Conservation (phyloP, 1,140 invertebrate species). For the Bombus superbus region DNA sequence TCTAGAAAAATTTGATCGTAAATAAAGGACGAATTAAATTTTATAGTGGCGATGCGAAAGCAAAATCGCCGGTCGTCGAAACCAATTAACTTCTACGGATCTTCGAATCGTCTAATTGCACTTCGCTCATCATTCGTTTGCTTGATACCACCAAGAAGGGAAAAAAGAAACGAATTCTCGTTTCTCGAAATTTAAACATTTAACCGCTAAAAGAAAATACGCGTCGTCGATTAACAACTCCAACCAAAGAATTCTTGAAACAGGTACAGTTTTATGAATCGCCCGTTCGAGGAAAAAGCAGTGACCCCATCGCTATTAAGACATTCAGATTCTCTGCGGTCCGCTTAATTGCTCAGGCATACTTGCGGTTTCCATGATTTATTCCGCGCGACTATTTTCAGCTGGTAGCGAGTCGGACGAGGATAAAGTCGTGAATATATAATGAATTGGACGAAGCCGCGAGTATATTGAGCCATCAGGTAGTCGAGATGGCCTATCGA, state of each 20-base stretch:
- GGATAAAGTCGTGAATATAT: conserved; percentile 64
- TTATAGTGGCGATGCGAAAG: neutral
- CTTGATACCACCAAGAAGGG: neutral
- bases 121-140: neutral
- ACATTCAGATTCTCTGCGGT: conserved; percentile 4
- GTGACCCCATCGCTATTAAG: conserved; percentile 24
- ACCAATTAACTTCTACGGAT: conserved; percentile 21
- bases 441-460: conserved; percentile 53
- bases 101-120: neutral
- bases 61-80: neutral
- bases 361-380: conserved; percentile 50
- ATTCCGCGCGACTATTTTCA: conserved; percentile 53
- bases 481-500: conserved; percentile 48
- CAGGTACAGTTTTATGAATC: conserved; percentile 28
- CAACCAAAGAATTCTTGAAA: neutral
- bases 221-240: neutral
- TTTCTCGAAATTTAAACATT: neutral
- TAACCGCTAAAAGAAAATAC: neutral
- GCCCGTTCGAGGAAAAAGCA: neutral
- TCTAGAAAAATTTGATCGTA: conserved; percentile 24
- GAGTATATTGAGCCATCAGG: conserved; percentile 65
- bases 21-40: conserved; percentile 25
- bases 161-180: neutral
- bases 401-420: conserved; percentile 45
- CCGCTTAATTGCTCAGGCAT: conserved; percentile 33